Base-by-base conservation (phyloP, 2,797 vertebrate species). In the Sciurus vulgaris region DNA sequence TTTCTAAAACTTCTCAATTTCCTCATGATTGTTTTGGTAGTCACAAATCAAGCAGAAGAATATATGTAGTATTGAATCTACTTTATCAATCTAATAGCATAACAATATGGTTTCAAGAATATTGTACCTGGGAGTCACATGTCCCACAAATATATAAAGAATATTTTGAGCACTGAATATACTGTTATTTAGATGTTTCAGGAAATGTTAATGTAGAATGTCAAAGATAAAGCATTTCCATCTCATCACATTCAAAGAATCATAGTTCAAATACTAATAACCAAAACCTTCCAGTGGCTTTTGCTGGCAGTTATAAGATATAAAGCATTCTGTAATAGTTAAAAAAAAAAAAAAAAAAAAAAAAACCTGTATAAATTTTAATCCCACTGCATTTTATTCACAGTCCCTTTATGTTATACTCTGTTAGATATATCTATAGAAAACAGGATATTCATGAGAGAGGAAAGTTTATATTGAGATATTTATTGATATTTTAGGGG, bases 241-340 rank as follows among this genome's bases (percentile, higher is more conserved):
- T 97, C 86, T 28, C 70, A 97, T 77, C 76, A 96, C 44, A 97
- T 96, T 98, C 96, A 97, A 97, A 98, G 81, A 97, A 93, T 94
- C 89, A 86, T 95, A 96, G 93, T 93, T 98, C 91, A 97, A 95
- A 97, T 98, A 92, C 94, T 88, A 95, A 97, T 95, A 97, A 79
- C 38, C 96, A 93, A 96, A 56, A 86, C 44, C 61, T 95, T 96
- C 83, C 93, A 97, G 72, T 92, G 96, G 87, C 86, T 98, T 98
- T 96, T 96, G 74, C 76, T 97, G 84, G 82, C 96, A 97, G 44
- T 82, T 95, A 2, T 84, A 81, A 67, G 94, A 94, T 65, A 93
- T 35, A 89, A 94, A 94, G 89, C 82, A 93, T 96, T 95, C 49
- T 92, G 74, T 44, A 72, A 81, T 67, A 94, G 88, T 63, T 93